These are phyloP conservation scores for Rhegmatorhina hoffmannsi DNA, from an alignment of 2,113 vertebrate genomes.

Conservation along the genomic window DNA sequence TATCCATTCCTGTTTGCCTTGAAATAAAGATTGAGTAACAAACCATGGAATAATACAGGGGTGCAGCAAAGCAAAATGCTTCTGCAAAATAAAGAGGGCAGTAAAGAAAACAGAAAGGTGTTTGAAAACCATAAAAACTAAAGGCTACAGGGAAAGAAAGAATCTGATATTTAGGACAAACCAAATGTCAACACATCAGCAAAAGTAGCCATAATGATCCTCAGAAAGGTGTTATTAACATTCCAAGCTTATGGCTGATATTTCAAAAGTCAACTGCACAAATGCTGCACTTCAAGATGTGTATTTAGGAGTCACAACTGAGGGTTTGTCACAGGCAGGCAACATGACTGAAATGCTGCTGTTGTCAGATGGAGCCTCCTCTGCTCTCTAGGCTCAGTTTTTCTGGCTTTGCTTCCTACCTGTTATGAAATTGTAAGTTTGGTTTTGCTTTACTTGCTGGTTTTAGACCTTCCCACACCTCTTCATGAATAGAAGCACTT, in stretches of 20 bases:
- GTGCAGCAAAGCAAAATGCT: not conserved
- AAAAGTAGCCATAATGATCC: not conserved
- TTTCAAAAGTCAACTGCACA: not conserved
- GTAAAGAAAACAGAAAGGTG: not conserved
- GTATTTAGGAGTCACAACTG: not conserved
- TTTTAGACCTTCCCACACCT: not conserved
- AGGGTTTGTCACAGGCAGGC: not conserved
- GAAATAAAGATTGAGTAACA: not conserved
- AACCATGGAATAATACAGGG: not conserved
- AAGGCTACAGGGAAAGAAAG: not conserved
- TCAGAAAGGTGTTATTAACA: not conserved
- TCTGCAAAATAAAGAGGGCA: not conserved
- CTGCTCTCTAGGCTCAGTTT: not conserved
- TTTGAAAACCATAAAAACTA: not conserved
- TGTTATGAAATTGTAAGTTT: slow-evolving; percentile 20
- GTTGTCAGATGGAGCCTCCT: not conserved
- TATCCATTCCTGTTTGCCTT: not conserved
- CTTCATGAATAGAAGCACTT: not conserved
- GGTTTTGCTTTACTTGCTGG: not conserved
- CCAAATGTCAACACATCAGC: not conserved
- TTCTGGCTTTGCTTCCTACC: not conserved
- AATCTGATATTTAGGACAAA: not conserved
- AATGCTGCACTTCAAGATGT: not conserved
- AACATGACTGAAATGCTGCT: not conserved
- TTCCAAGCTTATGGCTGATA: not conserved